These are phyloP conservation scores for Mythimna lalbum DNA, from an alignment of 2,888 invertebrate species.

Conservation along the genomic window DNA sequence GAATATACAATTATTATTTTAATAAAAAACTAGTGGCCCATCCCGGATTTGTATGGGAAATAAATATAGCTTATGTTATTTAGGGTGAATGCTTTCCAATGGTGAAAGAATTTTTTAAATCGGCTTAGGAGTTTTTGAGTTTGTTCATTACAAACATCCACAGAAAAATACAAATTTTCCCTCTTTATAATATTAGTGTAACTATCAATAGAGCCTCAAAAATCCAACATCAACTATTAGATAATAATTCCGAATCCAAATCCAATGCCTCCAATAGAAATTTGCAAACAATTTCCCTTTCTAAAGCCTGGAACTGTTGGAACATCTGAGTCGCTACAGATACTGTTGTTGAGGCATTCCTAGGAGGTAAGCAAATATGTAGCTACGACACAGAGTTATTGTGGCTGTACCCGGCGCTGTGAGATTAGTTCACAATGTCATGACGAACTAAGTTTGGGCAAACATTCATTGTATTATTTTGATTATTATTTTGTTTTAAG, in stretches of 20 bases:
- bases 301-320: slow-evolving; percentile 38
- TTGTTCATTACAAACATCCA: too few species aligned
- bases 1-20: too few species aligned
- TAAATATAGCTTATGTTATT: too few species aligned
- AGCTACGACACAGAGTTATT: slow-evolving; percentile 46
- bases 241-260: slow-evolving; percentile 16
- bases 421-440: slow-evolving; percentile 64
- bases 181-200: too few species aligned
- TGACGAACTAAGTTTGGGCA: slow-evolving; percentile 60
- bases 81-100: too few species aligned
- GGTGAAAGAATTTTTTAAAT: too few species aligned
- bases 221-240: slow-evolving; percentile 1
- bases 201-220: slow-evolving; percentile 7
- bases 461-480: slow-evolving; percentile 52
- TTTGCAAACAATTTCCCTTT: slow-evolving; percentile 52
- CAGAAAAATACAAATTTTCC: too few species aligned
- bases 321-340: slow-evolving; percentile 48
- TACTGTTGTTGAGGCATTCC: slow-evolving; percentile 55
- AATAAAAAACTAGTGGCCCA: too few species aligned
- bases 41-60: too few species aligned
- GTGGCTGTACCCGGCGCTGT: slow-evolving; percentile 45
- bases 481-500: slow-evolving; percentile 46
- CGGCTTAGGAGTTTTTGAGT: too few species aligned
- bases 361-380: slow-evolving; percentile 50
- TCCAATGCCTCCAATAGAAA: slow-evolving; percentile 38